A percentile compares a stretch with the other conserved stretches of the same genome.
phyloP scores from a whole-genome alignment of 2,888 invertebrate genomes.

The Apomyelois bistriatella region DNA sequence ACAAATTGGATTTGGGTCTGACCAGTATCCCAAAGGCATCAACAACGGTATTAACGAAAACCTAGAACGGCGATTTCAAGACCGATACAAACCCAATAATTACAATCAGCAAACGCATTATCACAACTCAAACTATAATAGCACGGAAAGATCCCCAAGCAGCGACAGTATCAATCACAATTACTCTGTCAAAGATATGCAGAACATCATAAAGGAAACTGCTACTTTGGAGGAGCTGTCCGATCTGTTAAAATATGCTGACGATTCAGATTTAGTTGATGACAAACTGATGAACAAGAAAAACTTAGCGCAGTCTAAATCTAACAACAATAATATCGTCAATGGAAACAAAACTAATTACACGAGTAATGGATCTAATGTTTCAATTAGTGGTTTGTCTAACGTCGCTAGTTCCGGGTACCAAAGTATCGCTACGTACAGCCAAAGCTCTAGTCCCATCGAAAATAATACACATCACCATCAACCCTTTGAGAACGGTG shows the following conservation, averaged over 20 bases:
- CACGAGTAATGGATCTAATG: constrained; percentile 86
- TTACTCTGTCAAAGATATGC: constrained; percentile 67
- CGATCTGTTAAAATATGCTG: constrained; percentile 86
- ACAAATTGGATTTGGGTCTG: constrained; percentile 81
- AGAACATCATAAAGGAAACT: constrained; percentile 72
- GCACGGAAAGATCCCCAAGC: constrained; percentile 66
- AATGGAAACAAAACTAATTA: constrained; percentile 69
- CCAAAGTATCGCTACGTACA: constrained; percentile 93
- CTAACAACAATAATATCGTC: constrained; percentile 63
- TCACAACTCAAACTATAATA: constrained; percentile 65
- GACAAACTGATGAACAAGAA: constrained; percentile 75
- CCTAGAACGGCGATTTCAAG: constrained; percentile 71
- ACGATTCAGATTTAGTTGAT: constrained; percentile 83
- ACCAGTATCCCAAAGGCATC: constrained; percentile 80
- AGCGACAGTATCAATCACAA: constrained; percentile 71
- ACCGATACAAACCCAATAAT: constrained; percentile 70
- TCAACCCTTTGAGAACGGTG: constrained; percentile 68
- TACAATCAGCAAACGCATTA: constrained; percentile 62
- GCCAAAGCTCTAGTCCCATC: constrained; percentile 92
- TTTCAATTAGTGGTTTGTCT: constrained; percentile 88
- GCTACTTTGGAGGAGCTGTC: constrained; percentile 86
- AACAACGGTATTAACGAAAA: constrained; percentile 68
- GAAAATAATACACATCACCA: constrained; percentile 80
- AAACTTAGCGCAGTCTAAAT: constrained; percentile 62
- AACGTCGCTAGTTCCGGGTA: constrained; percentile 92